Conservation (phyloP, 2,113 vertebrate genomes). For the Rhinopomastus cyanomelas region DNA sequence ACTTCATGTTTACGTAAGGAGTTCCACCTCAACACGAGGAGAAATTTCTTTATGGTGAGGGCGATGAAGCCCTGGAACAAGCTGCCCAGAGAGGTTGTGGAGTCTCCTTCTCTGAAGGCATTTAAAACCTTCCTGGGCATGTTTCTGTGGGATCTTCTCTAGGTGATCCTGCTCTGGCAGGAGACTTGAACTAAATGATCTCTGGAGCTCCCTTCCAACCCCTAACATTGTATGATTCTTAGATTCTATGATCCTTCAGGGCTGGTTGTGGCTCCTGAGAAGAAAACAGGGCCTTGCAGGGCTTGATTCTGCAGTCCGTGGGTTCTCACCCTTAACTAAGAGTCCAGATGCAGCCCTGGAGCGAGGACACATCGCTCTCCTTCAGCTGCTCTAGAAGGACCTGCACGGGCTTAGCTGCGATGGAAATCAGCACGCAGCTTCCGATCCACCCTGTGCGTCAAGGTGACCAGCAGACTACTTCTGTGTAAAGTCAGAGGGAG, state of each 20-base stretch:
- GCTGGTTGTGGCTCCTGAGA: neutral
- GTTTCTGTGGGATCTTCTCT: too few species aligned
- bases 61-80: too few species aligned
- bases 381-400: neutral
- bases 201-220: too few species aligned
- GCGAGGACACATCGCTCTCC: neutral
- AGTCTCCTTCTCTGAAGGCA: too few species aligned
- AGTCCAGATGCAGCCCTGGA: neutral
- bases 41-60: too few species aligned
- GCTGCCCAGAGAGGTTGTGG: too few species aligned
- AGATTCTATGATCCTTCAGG: neutral
- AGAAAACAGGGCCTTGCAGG: neutral
- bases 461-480: constrained; percentile 16
- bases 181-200: too few species aligned
- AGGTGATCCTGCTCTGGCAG: too few species aligned
- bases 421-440: neutral
- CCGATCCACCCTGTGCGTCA: neutral
- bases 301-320: neutral
- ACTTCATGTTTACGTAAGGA: neutral
- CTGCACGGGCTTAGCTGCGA: neutral
- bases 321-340: neutral
- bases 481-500: neutral
- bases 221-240: too few species aligned
- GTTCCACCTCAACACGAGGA: too few species aligned
- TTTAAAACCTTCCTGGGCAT: too few species aligned